A percentile compares a stretch with the other conserved stretches of the same genome.
phyloP scores from a whole-genome alignment of 2,888 invertebrate species.

The Acronicta psi region DNA sequence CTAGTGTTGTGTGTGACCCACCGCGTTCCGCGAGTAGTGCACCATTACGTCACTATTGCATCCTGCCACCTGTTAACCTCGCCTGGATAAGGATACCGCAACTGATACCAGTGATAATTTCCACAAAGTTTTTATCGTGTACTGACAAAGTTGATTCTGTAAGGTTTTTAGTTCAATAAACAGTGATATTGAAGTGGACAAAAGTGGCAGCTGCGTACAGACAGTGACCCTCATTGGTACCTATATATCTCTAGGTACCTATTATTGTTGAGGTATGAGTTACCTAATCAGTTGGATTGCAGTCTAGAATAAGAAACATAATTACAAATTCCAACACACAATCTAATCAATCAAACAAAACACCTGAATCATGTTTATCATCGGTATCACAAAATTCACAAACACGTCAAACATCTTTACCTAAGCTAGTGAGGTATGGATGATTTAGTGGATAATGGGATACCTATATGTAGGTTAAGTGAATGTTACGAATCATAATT shows the following conservation, averaged over 20 bases:
- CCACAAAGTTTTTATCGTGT: constrained; percentile 7
- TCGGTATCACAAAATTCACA: too few relatives aligned
- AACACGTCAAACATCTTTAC: too few relatives aligned
- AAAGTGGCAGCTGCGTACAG: constrained; percentile 24
- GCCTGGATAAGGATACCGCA: constrained; percentile 21
- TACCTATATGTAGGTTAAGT: too few relatives aligned
- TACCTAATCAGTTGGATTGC: constrained; percentile 3
- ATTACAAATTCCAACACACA: too few relatives aligned
- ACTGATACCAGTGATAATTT: constrained; percentile 8
- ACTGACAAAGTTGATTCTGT: constrained; percentile 5
- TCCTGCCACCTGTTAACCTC: neutral
- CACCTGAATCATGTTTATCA: too few relatives aligned
- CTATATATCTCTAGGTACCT: too few relatives aligned
- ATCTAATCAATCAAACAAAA: too few relatives aligned
- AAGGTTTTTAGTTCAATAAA: constrained; percentile 31
- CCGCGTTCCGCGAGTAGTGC: neutral
- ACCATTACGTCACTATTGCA: neutral
- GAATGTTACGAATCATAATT: too few relatives aligned
- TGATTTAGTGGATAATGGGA: too few relatives aligned
- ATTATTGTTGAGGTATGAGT: constrained; percentile 17
- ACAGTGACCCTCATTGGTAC: constrained; percentile 1
- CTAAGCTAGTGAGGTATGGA: too few relatives aligned
- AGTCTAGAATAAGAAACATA: neutral
- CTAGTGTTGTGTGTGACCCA: constrained; percentile 4
- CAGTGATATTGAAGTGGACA: constrained; percentile 40